Conservation (phyloP, 2,888 invertebrate species). For the Luffia ferchaultella region DNA sequence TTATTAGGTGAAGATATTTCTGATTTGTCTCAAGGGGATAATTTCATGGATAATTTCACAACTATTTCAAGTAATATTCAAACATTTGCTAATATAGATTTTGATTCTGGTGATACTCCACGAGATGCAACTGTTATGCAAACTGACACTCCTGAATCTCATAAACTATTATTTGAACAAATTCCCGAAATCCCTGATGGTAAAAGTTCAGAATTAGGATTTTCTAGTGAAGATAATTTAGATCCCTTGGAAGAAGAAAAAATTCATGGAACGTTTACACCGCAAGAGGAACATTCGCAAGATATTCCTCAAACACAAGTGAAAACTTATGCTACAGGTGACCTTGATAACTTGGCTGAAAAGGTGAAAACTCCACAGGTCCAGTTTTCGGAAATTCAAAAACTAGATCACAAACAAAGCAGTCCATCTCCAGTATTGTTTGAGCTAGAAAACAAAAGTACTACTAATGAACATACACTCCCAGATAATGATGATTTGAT, state of each 20-base stretch:
- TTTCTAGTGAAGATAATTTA: constrained; percentile 40
- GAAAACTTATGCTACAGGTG: constrained; percentile 19
- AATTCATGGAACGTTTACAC: constrained; percentile 31
- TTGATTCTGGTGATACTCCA: constrained; percentile 28
- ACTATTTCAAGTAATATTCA: constrained; percentile 28
- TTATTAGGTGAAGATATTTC: constrained; percentile 25
- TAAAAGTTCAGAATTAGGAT: constrained; percentile 54
- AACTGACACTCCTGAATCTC: constrained; percentile 59
- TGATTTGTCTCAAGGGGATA: constrained; percentile 29
- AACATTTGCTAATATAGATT: constrained; percentile 35
- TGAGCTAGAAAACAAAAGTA: background rate
- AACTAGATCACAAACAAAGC: background rate
- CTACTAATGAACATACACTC: background rate
- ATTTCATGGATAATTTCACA: constrained; percentile 35
- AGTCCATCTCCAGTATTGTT: background rate
- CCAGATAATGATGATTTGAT: background rate
- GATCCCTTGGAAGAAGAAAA: constrained; percentile 46
- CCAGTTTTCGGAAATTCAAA: background rate
- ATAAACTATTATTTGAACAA: constrained; percentile 55
- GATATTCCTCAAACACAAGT: constrained; percentile 42
- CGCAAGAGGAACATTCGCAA: constrained; percentile 42
- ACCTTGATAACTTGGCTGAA: constrained; percentile 10
- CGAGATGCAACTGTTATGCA: constrained; percentile 36
- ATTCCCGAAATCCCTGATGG: constrained; percentile 61
- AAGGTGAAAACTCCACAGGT: constrained; percentile 1